These are phyloP conservation scores for Digitonthophagus gazella DNA, from an alignment of 2,888 invertebrate genomes.

Conservation along the genomic window DNA sequence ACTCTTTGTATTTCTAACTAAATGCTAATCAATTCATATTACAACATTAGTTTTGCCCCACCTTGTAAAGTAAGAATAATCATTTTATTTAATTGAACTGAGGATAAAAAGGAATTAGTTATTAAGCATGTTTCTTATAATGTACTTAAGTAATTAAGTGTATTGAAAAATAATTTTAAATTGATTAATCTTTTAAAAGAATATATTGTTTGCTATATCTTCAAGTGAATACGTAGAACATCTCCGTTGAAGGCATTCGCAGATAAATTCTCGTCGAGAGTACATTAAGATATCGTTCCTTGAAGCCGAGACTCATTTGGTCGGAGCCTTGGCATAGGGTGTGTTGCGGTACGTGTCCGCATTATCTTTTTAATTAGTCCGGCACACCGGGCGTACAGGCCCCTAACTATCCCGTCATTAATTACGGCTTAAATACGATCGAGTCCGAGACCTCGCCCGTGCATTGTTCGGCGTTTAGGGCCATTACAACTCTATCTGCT, in stretches of 20 bases:
- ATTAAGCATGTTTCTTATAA: too few species aligned
- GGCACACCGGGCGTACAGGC: conserved; percentile 21
- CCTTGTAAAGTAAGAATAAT: too few species aligned
- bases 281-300: not conserved
- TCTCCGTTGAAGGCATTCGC: not conserved
- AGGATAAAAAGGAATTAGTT: not conserved
- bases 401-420: conserved; percentile 30
- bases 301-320: conserved; percentile 8
- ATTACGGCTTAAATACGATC: conserved; percentile 43
- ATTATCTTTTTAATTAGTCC: conserved; percentile 23
- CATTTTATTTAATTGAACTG: too few species aligned
- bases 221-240: not conserved
- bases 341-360: conserved; percentile 12
- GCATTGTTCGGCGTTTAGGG: conserved; percentile 44
- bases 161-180: too few species aligned
- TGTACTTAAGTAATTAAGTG: too few species aligned
- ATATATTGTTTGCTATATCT: not conserved
- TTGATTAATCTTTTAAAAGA: too few species aligned
- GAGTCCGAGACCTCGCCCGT: conserved; percentile 31
- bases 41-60: too few species aligned
- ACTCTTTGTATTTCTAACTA: too few species aligned
- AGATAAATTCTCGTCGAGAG: not conserved
- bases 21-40: too few species aligned
- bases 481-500: conserved; percentile 51
- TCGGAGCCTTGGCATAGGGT: not conserved